These are phyloP conservation scores for Oncorhynchus tshawytscha DNA, from an alignment of 2,113 vertebrate species.

Conservation along the genomic window DNA sequence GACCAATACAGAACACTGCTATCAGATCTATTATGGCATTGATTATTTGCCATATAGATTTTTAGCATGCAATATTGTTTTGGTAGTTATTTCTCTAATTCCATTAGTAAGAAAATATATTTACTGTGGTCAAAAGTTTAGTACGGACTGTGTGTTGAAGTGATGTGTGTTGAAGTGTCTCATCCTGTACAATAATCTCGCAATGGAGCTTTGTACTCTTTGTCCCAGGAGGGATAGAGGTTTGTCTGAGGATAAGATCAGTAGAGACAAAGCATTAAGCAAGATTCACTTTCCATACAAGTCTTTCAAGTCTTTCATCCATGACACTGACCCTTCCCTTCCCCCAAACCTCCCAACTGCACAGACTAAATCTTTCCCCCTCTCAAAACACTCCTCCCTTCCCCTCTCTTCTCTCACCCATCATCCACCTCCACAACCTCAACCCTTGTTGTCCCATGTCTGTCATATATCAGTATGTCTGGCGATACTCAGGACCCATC, in stretches of 20 bases:
- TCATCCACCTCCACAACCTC: conserved; percentile 43
- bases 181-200: not conserved
- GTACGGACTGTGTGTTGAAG: no score
- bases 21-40: not conserved
- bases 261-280: not conserved
- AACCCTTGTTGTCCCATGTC: conserved; percentile 26
- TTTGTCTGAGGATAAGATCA: not conserved
- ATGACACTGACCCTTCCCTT: not conserved
- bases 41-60: not conserved
- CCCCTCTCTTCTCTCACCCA: conserved; percentile 39
- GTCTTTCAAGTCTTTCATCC: not conserved
- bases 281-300: no score
- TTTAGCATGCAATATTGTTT: no score
- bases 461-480: conserved; percentile 46
- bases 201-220: not conserved
- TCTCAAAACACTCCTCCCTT: conserved; percentile 9
- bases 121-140: not conserved
- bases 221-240: not conserved
- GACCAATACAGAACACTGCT: conserved; percentile 16
- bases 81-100: no score
- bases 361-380: no score
- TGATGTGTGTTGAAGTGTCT: not conserved
- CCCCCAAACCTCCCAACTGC: not conserved
- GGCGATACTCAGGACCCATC: conserved; percentile 21
- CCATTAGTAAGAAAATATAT: no score